Evolutionary conservation across 2,113 vertebrate species (phyloP).

Genomic region (Sander vitreus): DNA sequence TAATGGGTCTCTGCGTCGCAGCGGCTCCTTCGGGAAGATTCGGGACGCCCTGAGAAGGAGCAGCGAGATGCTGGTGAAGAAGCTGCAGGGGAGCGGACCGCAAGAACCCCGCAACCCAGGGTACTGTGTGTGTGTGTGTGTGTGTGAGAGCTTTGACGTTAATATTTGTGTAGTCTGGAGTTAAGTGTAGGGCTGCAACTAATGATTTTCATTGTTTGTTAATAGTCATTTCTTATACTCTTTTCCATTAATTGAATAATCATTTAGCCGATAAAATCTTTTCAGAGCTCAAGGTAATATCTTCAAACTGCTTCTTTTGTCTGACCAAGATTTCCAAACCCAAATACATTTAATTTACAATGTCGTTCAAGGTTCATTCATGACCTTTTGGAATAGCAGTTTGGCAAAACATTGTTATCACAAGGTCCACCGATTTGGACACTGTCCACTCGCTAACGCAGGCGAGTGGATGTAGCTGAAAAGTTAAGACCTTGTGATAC

Average conservation of each 20-base stretch:
- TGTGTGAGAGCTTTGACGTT: too few relatives aligned
- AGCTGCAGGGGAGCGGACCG: constrained; percentile 89
- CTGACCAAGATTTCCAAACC: not conserved
- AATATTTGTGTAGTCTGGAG: not conserved
- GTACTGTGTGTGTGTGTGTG: constrained; percentile 80
- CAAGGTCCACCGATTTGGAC: not conserved
- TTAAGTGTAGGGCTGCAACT: not conserved
- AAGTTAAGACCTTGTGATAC: not conserved
- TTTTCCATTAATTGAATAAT: not conserved
- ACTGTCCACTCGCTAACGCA: not conserved
- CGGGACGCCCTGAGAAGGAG: constrained; percentile 90
- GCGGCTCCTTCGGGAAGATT: constrained; percentile 91
- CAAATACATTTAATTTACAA: not conserved
- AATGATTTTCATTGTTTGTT: not conserved
- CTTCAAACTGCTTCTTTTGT: not conserved
- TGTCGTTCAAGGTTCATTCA: not conserved
- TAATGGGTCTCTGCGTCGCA: constrained; percentile 87
- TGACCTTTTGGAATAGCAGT: not conserved
- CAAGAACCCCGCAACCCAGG: constrained; percentile 89
- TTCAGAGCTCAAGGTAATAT: not conserved
- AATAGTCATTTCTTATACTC: not conserved
- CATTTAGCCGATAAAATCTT: not conserved
- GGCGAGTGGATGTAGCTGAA: not conserved
- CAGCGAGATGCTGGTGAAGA: constrained; percentile 94
- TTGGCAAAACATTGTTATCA: not conserved